Base-by-base conservation (phyloP, 2,888 invertebrate species). In the Acanthoscelides obtectus region DNA sequence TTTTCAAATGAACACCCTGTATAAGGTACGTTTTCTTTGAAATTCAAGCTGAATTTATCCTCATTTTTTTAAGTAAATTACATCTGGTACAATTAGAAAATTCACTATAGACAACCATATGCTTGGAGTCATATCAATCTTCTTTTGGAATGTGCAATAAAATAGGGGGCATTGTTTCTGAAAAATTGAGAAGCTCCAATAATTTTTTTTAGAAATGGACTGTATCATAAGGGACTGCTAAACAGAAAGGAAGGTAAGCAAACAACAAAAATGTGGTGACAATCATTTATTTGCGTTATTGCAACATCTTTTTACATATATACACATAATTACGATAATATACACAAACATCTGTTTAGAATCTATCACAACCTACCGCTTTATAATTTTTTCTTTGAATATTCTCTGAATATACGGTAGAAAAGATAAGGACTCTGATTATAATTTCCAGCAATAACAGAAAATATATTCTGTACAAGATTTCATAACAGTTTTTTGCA, bases 361-460 rank as follows among this genome's bases (percentile, higher is more conserved):
- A 76, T 79, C 78, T 80, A 80, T 79, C 79, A 80, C 80, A 79
- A 78, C 75, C 79, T 78, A 77, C 78, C 67, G 17, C 45, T 45
- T 45, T 45, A 45, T 17, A 45, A 12, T 45, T 45, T 72, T 72
- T 45, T 45, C 45, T 25, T 25, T 25, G 12, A 45, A 45, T 45
- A 45, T 45, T 12, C 45, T 45, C 45, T 45, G 45, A 45, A 45
- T 45, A 45, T 45, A 45, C 12, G 45, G 45, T 45, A 45, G 45
- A 45, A 45, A 45, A 45, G 45, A 45, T 45, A 45, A 45, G 45
- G 45, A 45, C 45, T 45, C 45, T 45, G 69, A 67, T 68, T 68
- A 65, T 71, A 72, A 72, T 70, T 72, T 65, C 67, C 67, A 68
- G 25, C 22, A 64, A 22, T 64, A 69, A 69, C 69, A 69, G 63